A percentile compares a stretch with the other conserved stretches of the same genome.
These are phyloP conservation scores for Drosophila incognita DNA, from an alignment of 2,888 invertebrate genomes.

Conservation along the genomic window DNA sequence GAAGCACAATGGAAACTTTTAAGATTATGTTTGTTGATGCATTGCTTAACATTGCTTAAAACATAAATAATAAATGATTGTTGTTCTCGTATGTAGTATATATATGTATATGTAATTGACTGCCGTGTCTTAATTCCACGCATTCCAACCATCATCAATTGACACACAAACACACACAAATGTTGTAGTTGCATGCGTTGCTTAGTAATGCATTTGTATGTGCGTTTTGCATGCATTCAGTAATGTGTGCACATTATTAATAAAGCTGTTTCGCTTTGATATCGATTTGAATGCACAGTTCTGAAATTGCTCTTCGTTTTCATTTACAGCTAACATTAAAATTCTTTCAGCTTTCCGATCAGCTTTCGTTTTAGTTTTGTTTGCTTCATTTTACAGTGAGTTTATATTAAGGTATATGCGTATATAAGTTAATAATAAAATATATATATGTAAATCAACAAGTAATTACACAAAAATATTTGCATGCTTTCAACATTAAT, in stretches of 20 bases:
- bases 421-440: conserved; percentile 45
- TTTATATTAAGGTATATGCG: conserved; percentile 40
- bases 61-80: conserved; percentile 41
- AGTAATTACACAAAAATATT: conserved; percentile 40
- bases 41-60: conserved; percentile 46
- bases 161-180: conserved; percentile 11
- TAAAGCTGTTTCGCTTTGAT: conserved; percentile 39
- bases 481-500: conserved; percentile 53
- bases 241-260: conserved; percentile 10
- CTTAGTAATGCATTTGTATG: conserved; percentile 26
- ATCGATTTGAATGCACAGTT: conserved; percentile 37
- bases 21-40: conserved; percentile 1
- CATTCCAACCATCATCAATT: conserved; percentile 7
- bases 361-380: conserved; percentile 9
- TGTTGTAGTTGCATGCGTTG: not conserved
- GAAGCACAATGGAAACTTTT: conserved; percentile 24
- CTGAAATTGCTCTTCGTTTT: conserved; percentile 1
- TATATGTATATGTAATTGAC: conserved; percentile 48
- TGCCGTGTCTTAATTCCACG: conserved; percentile 38
- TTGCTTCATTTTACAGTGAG: conserved; percentile 52
- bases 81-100: not conserved
- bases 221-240: conserved; percentile 8
- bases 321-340: conserved; percentile 10
- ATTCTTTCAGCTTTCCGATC: conserved; percentile 7
- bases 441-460: conserved; percentile 43